Evolutionary conservation across 92 coral and sea anemone genomes (phyloP), one percentile per base, ranked within the genome.

Genomic region (Actinernus sp.): DNA sequence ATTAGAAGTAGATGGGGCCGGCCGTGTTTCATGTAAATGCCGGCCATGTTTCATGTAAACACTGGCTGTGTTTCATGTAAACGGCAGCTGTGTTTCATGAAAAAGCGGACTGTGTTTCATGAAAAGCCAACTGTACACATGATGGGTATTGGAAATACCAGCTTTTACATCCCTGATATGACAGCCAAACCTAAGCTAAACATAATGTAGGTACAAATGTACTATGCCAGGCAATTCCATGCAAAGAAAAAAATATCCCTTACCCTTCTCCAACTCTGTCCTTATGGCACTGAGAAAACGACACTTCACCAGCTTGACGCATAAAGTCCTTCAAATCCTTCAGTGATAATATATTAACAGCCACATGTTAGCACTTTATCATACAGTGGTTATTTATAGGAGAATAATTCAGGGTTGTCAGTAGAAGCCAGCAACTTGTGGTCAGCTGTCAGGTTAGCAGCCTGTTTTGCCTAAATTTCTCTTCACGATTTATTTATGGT

Each of bases 211-310:
- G 69, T 33, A 31, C 58, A 26, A 18, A 62, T 48, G 49, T 45
- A 72, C 60, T 72, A 22, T 12, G 58, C 79, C 7, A 70, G 71
- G 41, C 24, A 60, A 18, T 61, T 60, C 79, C 79, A 72, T 7
- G 79, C 69, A 26, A 72, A 72, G 3, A 60, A n/a, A n/a, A 44
- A 21, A 32, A 2, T 3, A 28, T 26, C 25, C 34, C 88, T 47
- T 16, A 94, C 98, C 98, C 98, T 57, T 94, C 97, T 16, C 98
- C 98, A 30, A 86, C 83, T 71, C 98, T 86, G 52, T 94, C 98
- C 67, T 92, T 94, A 78, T 94, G 98, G 50, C 98, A 94, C 53
- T 94, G 98, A 19, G 90, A 66, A 53, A 94, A 94, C 2, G 98
- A 87, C 57, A 94, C 98, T 40, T 94, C 98, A 31, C 98, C 98